These are phyloP conservation scores for Steinernema hermaphroditum DNA, from an alignment of 2,888 invertebrate species.

Conservation along the genomic window DNA sequence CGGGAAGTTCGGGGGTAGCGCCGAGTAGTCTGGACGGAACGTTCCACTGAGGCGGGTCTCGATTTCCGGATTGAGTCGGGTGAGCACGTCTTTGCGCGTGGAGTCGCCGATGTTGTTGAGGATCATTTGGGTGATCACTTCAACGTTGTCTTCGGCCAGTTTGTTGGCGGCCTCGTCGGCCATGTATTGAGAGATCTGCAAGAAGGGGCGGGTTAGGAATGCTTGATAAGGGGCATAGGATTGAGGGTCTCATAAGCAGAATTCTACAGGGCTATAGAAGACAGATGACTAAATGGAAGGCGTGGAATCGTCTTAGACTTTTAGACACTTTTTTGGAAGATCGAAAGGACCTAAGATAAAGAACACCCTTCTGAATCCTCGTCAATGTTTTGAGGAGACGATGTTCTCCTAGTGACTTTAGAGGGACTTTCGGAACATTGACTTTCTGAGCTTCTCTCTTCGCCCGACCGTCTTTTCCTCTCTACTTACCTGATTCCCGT, in stretches of 20 bases:
- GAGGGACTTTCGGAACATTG: no score
- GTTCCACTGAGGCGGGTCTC: not conserved
- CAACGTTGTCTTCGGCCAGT: slow-evolving; percentile 37
- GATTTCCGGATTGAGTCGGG: not conserved
- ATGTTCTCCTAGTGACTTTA: no score
- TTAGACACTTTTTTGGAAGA: not conserved
- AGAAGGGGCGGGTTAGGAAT: not conserved
- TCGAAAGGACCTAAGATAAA: not conserved
- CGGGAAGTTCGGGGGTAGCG: not conserved
- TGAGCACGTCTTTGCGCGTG: not conserved
- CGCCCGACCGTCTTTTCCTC: no score
- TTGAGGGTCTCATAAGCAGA: not conserved
- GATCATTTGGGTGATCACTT: not conserved
- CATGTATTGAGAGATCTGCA: slow-evolving; percentile 14
- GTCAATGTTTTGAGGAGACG: no score
- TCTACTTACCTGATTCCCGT: slow-evolving; percentile 70
- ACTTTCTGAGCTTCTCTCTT: no score
- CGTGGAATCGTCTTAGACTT: not conserved
- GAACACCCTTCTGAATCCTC: no score
- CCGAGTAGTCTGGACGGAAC: not conserved
- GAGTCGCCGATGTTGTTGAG: not conserved
- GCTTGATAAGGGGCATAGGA: not conserved
- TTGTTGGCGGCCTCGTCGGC: slow-evolving; percentile 24
- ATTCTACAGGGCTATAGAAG: not conserved
- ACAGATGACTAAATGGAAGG: not conserved